Percentiles rank a stretch among this genome's conserved stretches.
phyloP scores from a whole-genome alignment of 1,140 invertebrate species.

The Drosophila cardini region DNA sequence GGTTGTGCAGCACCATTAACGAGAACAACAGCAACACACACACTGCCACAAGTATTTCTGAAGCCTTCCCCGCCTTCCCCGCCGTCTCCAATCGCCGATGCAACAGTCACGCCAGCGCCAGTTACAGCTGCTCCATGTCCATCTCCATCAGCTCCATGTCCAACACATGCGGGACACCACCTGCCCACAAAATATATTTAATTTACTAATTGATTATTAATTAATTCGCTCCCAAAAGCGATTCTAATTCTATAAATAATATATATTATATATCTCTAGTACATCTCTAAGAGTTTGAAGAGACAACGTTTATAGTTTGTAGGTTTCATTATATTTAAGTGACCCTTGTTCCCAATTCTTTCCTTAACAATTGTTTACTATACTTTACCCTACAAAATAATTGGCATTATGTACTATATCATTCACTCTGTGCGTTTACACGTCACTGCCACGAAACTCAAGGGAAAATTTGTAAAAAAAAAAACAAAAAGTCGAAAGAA shows the following conservation, averaged over 20 bases:
- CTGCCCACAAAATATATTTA: conserved; percentile 73
- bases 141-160: background rate
- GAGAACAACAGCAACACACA: conserved; percentile 31
- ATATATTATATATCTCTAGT: background rate
- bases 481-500: no score
- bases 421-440: conserved; percentile 6
- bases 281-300: conserved; percentile 28
- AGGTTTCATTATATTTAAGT: conserved; percentile 41
- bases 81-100: conserved; percentile 47
- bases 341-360: no score
- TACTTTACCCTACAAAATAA: background rate
- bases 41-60: conserved; percentile 84
- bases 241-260: conserved; percentile 43
- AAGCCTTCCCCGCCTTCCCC: conserved; percentile 74
- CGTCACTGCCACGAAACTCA: conserved; percentile 34
- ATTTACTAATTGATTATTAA: conserved; percentile 24
- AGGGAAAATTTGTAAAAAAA: conserved; percentile 20
- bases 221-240: conserved; percentile 33
- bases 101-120: conserved; percentile 37
- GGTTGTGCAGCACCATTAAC: background rate
- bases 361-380: no score
- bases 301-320: conserved; percentile 27
- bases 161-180: conserved; percentile 39
- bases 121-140: background rate
- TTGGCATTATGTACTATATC: conserved; percentile 12